Percentiles rank a stretch among this genome's conserved stretches.
These are phyloP conservation scores for Riptortus pedestris DNA, from an alignment of 1,140 invertebrate species.

Conservation along the genomic window DNA sequence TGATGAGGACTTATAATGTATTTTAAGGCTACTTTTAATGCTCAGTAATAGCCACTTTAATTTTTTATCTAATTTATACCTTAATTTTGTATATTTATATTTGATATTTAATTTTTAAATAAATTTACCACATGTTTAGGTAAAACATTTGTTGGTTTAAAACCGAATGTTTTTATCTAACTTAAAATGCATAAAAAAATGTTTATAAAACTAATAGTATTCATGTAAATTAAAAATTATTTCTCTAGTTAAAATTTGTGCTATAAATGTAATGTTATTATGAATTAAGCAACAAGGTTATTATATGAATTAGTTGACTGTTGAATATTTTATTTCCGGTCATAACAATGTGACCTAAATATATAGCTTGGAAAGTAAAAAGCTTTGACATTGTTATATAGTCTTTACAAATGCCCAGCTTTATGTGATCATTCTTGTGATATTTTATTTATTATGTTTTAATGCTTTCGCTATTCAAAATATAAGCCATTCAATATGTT, in stretches of 20 bases:
- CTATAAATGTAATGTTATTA: background rate
- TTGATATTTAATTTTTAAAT: too few relatives aligned
- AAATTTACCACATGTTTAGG: too few relatives aligned
- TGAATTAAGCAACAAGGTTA: background rate
- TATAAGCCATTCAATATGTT: too few relatives aligned
- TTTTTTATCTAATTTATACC: too few relatives aligned
- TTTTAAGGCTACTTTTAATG: background rate
- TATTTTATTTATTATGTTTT: background rate
- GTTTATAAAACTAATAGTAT: background rate
- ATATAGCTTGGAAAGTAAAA: background rate
- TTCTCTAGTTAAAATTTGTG: background rate
- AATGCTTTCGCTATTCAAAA: slow-evolving; percentile 5
- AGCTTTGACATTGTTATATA: slow-evolving; percentile 1
- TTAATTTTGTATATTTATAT: too few relatives aligned
- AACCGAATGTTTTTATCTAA: too few relatives aligned
- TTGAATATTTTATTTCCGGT: slow-evolving; percentile 12
- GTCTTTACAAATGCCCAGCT: slow-evolving; percentile 2
- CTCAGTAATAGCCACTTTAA: too few relatives aligned
- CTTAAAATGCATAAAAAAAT: background rate
- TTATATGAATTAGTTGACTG: background rate
- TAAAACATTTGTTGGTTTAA: too few relatives aligned
- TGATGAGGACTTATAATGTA: background rate
- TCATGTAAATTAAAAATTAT: background rate
- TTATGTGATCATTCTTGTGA: slow-evolving; percentile 14
- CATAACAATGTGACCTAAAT: background rate